These are phyloP conservation scores for Luffia ferchaultella DNA, from an alignment of 2,888 invertebrate species.

Conservation along the genomic window DNA sequence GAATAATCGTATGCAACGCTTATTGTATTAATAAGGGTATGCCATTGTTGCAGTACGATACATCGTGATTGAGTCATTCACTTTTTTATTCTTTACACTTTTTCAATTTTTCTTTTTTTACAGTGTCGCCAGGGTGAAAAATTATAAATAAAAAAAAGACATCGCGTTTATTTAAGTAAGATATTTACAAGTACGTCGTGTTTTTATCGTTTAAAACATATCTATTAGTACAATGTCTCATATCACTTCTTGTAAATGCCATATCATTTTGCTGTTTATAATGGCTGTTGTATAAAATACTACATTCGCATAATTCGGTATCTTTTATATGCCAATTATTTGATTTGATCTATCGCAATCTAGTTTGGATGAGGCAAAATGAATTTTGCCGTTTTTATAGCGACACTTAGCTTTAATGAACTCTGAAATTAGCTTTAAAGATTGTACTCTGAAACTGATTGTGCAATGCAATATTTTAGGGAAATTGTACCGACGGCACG, in stretches of 20 bases:
- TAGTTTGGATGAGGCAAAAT: background rate
- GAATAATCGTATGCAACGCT: conserved; percentile 63
- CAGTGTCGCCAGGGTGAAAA: conserved; percentile 46
- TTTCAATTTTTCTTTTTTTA: conserved; percentile 10
- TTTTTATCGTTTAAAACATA: conserved; percentile 49
- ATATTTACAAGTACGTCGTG: conserved; percentile 31
- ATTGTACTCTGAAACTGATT: background rate
- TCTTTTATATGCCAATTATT: background rate
- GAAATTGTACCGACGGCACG: background rate
- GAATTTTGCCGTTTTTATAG: background rate
- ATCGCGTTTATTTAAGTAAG: conserved; percentile 50
- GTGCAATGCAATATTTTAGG: background rate
- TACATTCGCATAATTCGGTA: too few relatives aligned
- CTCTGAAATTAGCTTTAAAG: conserved; percentile 30
- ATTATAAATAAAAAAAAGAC: conserved; percentile 52
- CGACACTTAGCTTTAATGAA: conserved; percentile 35
- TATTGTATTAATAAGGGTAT: conserved; percentile 62
- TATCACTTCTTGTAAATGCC: conserved; percentile 63
- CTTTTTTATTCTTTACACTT: conserved; percentile 15
- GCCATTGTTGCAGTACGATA: conserved; percentile 60
- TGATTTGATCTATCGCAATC: background rate
- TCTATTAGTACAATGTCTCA: conserved; percentile 60
- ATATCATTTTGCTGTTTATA: conserved; percentile 60
- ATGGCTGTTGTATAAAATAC: conserved; percentile 30
- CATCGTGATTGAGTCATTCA: conserved; percentile 56